Base-by-base conservation (phyloP, 2,888 invertebrate genomes). In the Polyommatus icarus region DNA sequence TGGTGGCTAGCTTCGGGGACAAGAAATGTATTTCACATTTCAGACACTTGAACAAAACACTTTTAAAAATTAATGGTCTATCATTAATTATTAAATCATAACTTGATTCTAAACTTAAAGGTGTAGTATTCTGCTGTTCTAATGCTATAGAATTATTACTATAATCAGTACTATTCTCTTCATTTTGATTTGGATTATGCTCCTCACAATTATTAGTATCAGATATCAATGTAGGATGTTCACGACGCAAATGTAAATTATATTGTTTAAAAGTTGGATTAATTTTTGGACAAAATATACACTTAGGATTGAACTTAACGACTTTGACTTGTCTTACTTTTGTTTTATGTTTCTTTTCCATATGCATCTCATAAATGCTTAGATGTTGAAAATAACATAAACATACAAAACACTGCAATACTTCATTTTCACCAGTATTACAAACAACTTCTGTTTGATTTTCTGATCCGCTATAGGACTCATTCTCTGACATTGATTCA, bases 21-120 rank as follows among this genome's bases (percentile, higher is more conserved):
- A 91, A 80, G 84, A 92, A 92, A 80, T 86, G 85, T 71, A 90
- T 82, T 79, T 89, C 85, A 83, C 92, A 92, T 83, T 87, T 86
- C 78, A 80, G 79, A 81, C 92, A 92, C 85, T 88, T 87, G 80
- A 87, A 91, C 59, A 91, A 76, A 77, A 85, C 83, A 50, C 85
- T 86, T 82, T 89, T 86, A 72, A 78, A 77, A 24, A 57, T 71
- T 36, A 77, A 36, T 46, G 78, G 54, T 61, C 76, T 50, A 54
- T 77, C 75, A 20, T 78, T 54, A 24, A 24, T 24, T 59, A 76
- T 40, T 54, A 73, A 50, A 75, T 75, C n/a, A 72, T 61, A 36
- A 50, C 32, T 46, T 61, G 76, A 3, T 71, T 76, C 78, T 79
- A 18, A 7, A 36, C 32, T 78, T 76, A 46, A 20, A 36, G 12